Conservation (phyloP, 2,797 vertebrate species). For the Sebastes diaconus region DNA sequence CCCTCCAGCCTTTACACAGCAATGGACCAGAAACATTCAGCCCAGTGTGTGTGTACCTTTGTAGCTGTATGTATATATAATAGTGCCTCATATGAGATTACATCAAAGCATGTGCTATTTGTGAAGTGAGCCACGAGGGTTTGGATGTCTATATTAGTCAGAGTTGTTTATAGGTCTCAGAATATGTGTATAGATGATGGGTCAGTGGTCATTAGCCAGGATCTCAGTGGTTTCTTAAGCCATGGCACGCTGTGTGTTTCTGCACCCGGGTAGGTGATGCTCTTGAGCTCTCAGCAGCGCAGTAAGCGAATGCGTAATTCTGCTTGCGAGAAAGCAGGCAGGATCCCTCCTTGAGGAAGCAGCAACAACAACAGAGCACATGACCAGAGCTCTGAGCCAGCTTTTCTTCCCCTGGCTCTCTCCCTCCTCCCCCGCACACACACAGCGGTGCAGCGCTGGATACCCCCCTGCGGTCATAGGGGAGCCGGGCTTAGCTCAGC, state of each 20-base stretch:
- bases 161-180: constrained; percentile 27
- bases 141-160: constrained; percentile 34
- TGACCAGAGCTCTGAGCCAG: constrained; percentile 72
- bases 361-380: constrained; percentile 75
- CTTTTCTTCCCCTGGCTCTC: constrained; percentile 61
- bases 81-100: constrained; percentile 22
- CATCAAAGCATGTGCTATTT: constrained; percentile 44
- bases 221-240: constrained; percentile 24
- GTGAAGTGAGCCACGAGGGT: constrained; percentile 34
- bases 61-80: constrained; percentile 14
- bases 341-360: constrained; percentile 66
- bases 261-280: constrained; percentile 32
- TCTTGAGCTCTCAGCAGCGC: constrained; percentile 37
- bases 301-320: constrained; percentile 56
- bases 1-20: constrained; percentile 39
- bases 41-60: constrained; percentile 9
- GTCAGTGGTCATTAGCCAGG: constrained; percentile 22
- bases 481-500: constrained; percentile 65
- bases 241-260: constrained; percentile 21
- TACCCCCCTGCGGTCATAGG: constrained; percentile 72
- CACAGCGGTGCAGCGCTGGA: constrained; percentile 62
- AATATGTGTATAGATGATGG: constrained; percentile 36
- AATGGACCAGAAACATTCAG: constrained; percentile 38
- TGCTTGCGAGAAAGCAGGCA: constrained; percentile 53
- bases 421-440: constrained; percentile 52